A percentile compares a stretch with the other conserved stretches of the same genome.
Conservation (phyloP, 2,113 vertebrate species). For the Uria lomvia region DNA sequence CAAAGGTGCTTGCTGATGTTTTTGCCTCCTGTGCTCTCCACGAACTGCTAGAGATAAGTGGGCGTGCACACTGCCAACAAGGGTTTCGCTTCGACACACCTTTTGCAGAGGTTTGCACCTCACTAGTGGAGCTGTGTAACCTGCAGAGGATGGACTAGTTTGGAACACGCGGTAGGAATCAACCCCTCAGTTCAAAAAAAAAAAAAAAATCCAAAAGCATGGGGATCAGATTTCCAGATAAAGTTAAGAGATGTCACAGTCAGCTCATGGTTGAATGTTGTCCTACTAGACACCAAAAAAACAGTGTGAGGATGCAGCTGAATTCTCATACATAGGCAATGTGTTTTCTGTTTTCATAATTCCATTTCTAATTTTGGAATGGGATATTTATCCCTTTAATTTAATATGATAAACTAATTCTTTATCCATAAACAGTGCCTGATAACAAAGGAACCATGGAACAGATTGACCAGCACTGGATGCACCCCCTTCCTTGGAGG, state of each 20-base stretch:
- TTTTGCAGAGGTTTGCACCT: not conserved
- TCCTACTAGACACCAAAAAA: not conserved
- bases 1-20: not conserved
- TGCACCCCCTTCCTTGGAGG: not conserved
- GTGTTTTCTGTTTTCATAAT: not conserved
- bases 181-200: not conserved
- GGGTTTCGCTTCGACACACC: not conserved
- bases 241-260: not conserved
- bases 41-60: not conserved
- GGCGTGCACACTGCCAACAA: not conserved
- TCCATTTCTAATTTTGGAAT: not conserved
- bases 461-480: not conserved
- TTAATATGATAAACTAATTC: not conserved
- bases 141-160: not conserved
- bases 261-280: not conserved
- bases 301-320: not conserved
- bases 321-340: not conserved
- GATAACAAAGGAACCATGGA: not conserved
- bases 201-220: not conserved
- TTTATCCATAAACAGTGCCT: not conserved
- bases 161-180: fast-evolving
- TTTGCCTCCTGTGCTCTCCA: fast-evolving
- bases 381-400: not conserved
- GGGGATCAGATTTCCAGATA: not conserved
- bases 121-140: not conserved